Evolutionary conservation across 2,113 vertebrate genomes (phyloP).

Genomic region (Pyrgilauda ruficollis): DNA sequence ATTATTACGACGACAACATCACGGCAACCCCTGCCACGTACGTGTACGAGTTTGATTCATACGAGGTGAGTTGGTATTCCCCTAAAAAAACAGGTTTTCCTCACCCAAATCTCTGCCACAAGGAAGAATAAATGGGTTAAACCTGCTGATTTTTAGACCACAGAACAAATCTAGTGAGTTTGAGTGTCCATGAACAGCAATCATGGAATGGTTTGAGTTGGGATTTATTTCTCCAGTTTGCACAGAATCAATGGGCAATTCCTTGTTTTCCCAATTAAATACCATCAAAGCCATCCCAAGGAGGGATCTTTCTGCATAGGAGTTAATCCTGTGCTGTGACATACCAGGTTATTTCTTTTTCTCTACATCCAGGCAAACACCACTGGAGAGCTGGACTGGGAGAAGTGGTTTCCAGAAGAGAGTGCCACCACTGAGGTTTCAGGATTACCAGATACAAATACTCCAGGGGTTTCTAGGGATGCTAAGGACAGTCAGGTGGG

Average conservation of each 20-base stretch:
- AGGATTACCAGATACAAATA: not conserved
- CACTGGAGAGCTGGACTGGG: fast-evolving
- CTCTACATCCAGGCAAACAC: not conserved
- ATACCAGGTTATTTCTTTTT: not conserved
- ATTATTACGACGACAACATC: not conserved
- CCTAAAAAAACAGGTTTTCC: fast-evolving
- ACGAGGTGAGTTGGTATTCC: not conserved
- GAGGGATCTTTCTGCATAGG: not conserved
- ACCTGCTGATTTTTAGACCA: fast-evolving
- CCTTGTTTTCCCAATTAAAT: not conserved
- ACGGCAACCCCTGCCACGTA: not conserved
- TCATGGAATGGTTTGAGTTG: not conserved
- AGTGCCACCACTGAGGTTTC: fast-evolving
- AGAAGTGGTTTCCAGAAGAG: not conserved
- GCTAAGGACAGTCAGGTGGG: fast-evolving
- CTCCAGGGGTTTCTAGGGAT: not conserved
- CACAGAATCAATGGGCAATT: not conserved
- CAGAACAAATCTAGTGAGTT: fast-evolving
- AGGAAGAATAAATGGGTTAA: not conserved
- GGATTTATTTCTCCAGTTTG: not conserved
- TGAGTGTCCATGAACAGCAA: fast-evolving
- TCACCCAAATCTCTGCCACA: fast-evolving
- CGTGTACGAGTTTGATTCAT: not conserved
- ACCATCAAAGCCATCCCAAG: not conserved
- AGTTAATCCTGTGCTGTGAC: not conserved